Conservation (phyloP, 2,113 vertebrate genomes). For the Scomber colias region DNA sequence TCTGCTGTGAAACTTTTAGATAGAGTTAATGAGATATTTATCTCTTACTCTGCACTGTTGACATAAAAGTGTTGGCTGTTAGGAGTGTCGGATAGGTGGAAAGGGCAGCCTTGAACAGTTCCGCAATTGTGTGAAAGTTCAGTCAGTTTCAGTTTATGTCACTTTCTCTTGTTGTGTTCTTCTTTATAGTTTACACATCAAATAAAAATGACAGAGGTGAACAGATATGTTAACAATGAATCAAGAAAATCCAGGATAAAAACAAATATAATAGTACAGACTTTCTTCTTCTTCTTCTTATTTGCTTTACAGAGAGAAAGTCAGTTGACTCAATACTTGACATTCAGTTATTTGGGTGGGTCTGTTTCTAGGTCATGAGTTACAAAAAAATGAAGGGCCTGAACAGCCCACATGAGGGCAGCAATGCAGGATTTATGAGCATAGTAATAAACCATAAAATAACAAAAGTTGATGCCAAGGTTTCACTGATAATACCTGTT, state of each 20-base stretch:
- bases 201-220: not conserved
- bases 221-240: not conserved
- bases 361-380: slow-evolving; percentile 11
- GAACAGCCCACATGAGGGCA: slow-evolving; percentile 56
- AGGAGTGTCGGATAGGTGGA: too few relatives aligned
- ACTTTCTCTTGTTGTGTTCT: not conserved
- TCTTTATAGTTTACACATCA: not conserved
- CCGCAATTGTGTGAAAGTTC: too few relatives aligned
- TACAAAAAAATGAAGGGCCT: not conserved
- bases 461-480: too few relatives aligned
- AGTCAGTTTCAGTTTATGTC: too few relatives aligned
- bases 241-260: not conserved
- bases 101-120: too few relatives aligned
- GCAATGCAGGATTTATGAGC: not conserved
- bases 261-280: not conserved
- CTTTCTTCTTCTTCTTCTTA: too few relatives aligned
- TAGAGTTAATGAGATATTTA: not conserved
- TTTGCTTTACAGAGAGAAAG: not conserved
- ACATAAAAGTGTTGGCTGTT: too few relatives aligned
- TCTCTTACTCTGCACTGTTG: too few relatives aligned
- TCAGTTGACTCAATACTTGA: not conserved
- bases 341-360: not conserved
- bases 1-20: not conserved
- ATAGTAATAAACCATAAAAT: too few relatives aligned
- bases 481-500: too few relatives aligned